Conservation (phyloP, 2,113 vertebrate genomes). For the Nerophis lumbriciformis region DNA sequence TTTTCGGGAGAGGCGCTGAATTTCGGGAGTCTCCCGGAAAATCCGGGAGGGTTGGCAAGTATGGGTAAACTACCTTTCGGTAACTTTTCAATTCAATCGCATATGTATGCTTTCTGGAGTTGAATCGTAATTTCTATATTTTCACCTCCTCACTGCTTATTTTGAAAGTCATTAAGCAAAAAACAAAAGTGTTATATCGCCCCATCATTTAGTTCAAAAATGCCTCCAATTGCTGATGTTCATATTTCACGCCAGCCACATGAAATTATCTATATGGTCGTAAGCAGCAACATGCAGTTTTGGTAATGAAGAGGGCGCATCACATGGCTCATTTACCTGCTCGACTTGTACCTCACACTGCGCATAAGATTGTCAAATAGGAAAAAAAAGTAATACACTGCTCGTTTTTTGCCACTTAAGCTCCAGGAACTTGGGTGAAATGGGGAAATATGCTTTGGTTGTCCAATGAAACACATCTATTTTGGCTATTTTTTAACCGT, state of each 20-base stretch:
- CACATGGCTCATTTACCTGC: slow-evolving; percentile 51
- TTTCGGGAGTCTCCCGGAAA: too few species aligned
- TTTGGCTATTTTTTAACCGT: too few species aligned
- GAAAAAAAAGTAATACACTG: neutral
- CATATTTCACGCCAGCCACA: slow-evolving; percentile 48
- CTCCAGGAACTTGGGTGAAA: neutral
- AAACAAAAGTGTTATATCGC: slow-evolving; percentile 63
- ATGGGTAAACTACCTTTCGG: too few species aligned
- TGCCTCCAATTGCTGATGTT: slow-evolving; percentile 55
- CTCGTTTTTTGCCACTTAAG: neutral
- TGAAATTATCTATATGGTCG: slow-evolving; percentile 46
- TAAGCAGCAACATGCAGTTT: slow-evolving; percentile 39
- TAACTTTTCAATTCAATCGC: too few species aligned
- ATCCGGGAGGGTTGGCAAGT: too few species aligned
- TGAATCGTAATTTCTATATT: neutral
- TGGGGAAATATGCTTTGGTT: too few species aligned
- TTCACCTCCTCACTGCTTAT: slow-evolving; percentile 47
- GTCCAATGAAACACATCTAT: neutral
- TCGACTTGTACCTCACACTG: slow-evolving; percentile 19
- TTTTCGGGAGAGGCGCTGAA: too few species aligned
- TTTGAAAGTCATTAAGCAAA: slow-evolving; percentile 54
- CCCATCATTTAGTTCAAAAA: slow-evolving; percentile 70
- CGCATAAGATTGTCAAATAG: slow-evolving; percentile 22
- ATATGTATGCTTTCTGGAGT: too few species aligned
- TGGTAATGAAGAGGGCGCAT: slow-evolving; percentile 38